A percentile compares a stretch with the other conserved stretches of the same genome.
phyloP scores from a whole-genome alignment of 30 jellyfish, hydroid and myxozoan species.

The Aurelia coerulea region DNA sequence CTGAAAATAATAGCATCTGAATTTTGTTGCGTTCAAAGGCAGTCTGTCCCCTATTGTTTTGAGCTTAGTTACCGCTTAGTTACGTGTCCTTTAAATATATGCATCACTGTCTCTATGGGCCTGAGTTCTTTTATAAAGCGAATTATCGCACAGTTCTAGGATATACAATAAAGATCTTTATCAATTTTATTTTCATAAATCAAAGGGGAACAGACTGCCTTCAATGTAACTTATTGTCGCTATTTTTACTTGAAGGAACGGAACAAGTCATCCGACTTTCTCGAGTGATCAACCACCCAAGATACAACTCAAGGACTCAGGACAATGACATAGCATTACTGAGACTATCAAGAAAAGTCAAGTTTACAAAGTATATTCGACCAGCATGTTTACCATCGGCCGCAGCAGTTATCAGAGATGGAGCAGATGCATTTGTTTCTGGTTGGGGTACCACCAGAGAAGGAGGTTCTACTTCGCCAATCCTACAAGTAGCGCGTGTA shows the following conservation, averaged over 20 bases:
- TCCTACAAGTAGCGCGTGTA: slow-evolving; percentile 45
- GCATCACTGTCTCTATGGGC: too few species aligned
- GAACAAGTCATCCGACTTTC: slow-evolving; percentile 22
- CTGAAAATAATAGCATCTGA: too few species aligned
- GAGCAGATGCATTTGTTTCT: slow-evolving; percentile 46
- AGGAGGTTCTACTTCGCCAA: slow-evolving; percentile 31
- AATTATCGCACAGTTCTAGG: too few species aligned
- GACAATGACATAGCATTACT: slow-evolving; percentile 55
- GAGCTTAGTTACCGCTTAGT: too few species aligned
- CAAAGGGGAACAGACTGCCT: too few species aligned
- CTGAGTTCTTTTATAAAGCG: too few species aligned
- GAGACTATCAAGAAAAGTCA: slow-evolving; percentile 32
- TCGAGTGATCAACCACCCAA: slow-evolving; percentile 28
- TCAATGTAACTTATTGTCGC: too few species aligned
- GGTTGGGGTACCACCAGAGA: slow-evolving; percentile 69
- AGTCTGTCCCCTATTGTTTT: too few species aligned
- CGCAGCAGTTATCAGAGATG: neutral
- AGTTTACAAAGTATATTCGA: slow-evolving; percentile 40
- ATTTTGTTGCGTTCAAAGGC: too few species aligned
- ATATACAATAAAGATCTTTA: too few species aligned
- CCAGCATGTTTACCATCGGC: slow-evolving; percentile 61
- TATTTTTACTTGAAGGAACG: slow-evolving; percentile 5
- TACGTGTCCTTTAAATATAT: too few species aligned
- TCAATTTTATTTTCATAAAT: too few species aligned
- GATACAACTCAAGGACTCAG: slow-evolving; percentile 8